Evolutionary conservation across 2,797 vertebrate species (phyloP).

Genomic region (Gymnothorax javanicus): DNA sequence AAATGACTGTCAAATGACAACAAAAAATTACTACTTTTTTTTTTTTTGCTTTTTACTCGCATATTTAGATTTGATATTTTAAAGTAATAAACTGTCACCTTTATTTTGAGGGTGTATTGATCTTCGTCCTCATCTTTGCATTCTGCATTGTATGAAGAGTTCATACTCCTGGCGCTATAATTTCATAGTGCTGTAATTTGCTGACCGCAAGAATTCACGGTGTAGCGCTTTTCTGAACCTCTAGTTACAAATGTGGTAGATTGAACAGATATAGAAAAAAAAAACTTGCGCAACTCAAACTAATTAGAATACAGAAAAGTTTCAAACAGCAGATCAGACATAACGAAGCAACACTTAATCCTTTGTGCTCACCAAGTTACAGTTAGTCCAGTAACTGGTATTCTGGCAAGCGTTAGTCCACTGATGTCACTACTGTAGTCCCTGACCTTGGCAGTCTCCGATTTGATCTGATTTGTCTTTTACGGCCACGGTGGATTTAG

Average conservation of each 20-base stretch:
- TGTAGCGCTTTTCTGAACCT: not conserved
- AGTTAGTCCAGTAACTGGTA: not conserved
- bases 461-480: not conserved
- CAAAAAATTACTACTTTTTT: not conserved
- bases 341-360: not conserved
- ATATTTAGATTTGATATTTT: no score
- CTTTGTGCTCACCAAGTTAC: not conserved
- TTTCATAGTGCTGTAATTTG: not conserved
- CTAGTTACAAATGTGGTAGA: not conserved
- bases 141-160: not conserved
- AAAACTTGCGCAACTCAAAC: no score
- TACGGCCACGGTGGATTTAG: not conserved
- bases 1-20: not conserved
- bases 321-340: not conserved
- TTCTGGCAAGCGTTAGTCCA: not conserved
- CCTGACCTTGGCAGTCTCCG: not conserved
- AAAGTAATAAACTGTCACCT: no score
- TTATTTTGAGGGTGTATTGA: no score
- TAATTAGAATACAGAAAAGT: no score
- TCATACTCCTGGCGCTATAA: not conserved
- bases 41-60: no score
- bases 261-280: not conserved
- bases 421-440: not conserved
- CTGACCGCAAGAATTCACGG: not conserved
- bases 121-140: no score